Evolutionary conservation across 37 sponge, comb jelly and placozoan species (phyloP).

Genomic region (Amphimedon queenslandica): DNA sequence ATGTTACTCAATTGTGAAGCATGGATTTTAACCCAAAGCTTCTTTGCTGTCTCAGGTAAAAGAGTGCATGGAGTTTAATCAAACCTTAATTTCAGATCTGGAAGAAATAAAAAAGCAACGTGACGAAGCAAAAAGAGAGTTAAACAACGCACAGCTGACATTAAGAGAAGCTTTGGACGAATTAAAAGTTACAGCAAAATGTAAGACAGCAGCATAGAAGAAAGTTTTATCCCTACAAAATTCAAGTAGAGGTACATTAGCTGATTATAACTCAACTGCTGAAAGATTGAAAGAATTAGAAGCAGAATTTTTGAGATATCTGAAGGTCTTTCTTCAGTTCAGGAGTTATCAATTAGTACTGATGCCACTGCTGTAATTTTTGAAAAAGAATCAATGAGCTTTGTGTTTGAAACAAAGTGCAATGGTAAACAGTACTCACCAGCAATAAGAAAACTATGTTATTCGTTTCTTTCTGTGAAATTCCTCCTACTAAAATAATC

Average conservation of each 20-base stretch:
- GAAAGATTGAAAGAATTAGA: neutral
- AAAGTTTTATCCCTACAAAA: neutral
- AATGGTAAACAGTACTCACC: constrained; percentile 16
- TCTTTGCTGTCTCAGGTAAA: neutral
- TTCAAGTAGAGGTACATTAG: neutral
- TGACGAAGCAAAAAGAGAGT: neutral
- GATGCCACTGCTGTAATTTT: neutral
- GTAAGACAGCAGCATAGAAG: neutral
- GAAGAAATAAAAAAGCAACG: neutral
- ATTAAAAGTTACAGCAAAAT: neutral
- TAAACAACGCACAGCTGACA: neutral
- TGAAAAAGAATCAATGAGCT: neutral
- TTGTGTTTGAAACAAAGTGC: constrained; percentile 8
- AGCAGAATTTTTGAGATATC: neutral
- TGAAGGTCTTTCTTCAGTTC: neutral
- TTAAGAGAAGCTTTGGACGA: neutral
- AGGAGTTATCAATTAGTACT: neutral
- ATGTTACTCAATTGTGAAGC: neutral
- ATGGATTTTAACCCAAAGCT: neutral
- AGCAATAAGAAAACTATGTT: constrained; percentile 26
- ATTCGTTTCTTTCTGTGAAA: constrained; percentile 16
- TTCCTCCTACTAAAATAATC: constrained; percentile 18
- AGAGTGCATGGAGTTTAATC: neutral
- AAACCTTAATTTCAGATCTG: neutral
- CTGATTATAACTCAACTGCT: neutral